Evolutionary conservation across 2,888 invertebrate species (phyloP).

Genomic region (Phaedon cochleariae): DNA sequence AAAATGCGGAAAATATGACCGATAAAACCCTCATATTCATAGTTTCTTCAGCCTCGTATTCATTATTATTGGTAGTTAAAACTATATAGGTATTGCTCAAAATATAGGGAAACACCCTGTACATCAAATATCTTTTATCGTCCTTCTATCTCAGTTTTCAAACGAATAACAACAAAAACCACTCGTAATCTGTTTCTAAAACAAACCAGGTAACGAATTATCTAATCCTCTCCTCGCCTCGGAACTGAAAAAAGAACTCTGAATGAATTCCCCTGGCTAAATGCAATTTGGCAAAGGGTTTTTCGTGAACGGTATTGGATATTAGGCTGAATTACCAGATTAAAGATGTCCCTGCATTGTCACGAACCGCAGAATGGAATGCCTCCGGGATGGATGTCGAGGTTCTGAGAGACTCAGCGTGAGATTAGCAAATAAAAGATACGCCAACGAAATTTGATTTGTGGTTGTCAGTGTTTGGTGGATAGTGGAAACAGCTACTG

Average conservation of each 20-base stretch:
- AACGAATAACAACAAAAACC: no score
- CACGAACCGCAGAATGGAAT: constrained; percentile 15
- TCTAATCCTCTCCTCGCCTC: neutral
- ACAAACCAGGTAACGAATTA: no score
- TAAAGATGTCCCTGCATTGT: constrained; percentile 19
- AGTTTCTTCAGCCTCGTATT: no score
- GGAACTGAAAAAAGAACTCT: neutral
- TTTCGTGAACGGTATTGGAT: constrained; percentile 14
- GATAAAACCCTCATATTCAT: no score
- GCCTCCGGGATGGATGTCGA: constrained; percentile 16
- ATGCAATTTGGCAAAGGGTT: constrained; percentile 13
- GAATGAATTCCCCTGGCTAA: neutral
- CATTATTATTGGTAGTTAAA: no score
- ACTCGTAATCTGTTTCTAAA: no score
- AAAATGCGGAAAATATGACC: no score
- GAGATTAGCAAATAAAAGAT: constrained; percentile 24
- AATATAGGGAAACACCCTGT: no score
- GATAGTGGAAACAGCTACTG: no score
- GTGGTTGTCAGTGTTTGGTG: neutral
- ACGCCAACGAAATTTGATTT: constrained; percentile 2
- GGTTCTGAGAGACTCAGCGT: constrained; percentile 15
- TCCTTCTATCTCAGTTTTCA: no score
- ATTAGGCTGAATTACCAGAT: constrained; percentile 17
- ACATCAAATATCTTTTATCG: no score
- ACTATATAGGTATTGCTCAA: no score